phyloP scores from a whole-genome alignment of 2,888 invertebrate genomes.

The Erebia palarica region DNA sequence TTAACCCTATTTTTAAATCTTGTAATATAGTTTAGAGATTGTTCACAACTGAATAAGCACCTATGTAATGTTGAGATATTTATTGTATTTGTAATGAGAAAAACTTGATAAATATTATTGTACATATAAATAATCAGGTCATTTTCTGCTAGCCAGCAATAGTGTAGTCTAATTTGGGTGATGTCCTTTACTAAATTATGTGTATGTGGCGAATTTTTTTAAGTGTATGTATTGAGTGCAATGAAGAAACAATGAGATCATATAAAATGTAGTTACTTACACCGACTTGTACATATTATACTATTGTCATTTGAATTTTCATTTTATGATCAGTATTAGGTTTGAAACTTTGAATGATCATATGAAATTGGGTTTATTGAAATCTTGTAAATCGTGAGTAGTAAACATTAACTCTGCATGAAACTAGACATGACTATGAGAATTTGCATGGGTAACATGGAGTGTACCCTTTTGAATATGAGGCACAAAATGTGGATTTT shows the following conservation, averaged over 20 bases:
- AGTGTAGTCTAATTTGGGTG: neutral
- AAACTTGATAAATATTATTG: no score
- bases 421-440: no score
- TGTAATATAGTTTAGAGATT: no score
- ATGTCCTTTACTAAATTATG: conserved; percentile 11
- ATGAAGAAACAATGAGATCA: conserved; percentile 28
- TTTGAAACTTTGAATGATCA: conserved; percentile 18
- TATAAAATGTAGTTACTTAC: conserved; percentile 28
- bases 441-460: neutral
- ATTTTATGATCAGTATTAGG: conserved; percentile 40
- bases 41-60: no score
- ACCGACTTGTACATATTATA: conserved; percentile 29
- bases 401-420: neutral
- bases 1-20: no score
- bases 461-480: conserved; percentile 9
- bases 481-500: conserved; percentile 26
- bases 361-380: neutral
- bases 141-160: neutral
- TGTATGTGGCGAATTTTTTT: conserved; percentile 34
- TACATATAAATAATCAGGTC: no score
- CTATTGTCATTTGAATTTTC: conserved; percentile 27
- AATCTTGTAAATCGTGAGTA: neutral
- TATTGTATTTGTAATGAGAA: no score
- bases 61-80: no score
- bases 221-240: conserved; percentile 36